Conservation (phyloP, 1,140 invertebrate species). For the Lineus longissimus region DNA sequence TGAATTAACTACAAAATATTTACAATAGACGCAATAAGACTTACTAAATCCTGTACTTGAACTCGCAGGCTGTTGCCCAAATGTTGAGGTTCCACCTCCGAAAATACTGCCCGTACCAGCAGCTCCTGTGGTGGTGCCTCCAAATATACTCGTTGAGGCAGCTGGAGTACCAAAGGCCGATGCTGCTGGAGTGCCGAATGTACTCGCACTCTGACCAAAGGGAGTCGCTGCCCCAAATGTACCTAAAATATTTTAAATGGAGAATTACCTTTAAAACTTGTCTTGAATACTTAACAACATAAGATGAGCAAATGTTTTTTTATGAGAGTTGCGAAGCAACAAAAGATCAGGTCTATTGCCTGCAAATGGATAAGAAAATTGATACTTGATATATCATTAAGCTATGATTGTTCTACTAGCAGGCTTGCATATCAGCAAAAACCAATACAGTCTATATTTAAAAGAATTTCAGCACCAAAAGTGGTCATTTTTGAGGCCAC, state of each 20-base stretch:
- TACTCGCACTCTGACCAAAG: too few species aligned
- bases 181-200: not conserved
- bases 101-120: conserved; percentile 28
- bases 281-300: not conserved
- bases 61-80: conserved; percentile 15
- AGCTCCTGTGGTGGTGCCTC: conserved; percentile 20
- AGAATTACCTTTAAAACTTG: not conserved
- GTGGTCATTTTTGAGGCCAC: too few species aligned
- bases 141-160: conserved; percentile 32
- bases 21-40: conserved; percentile 8
- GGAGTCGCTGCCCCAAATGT: conserved; percentile 23
- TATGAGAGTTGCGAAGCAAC: not conserved
- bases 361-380: too few species aligned
- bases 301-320: not conserved
- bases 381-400: too few species aligned
- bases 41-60: conserved; percentile 21
- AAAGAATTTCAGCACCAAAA: too few species aligned
- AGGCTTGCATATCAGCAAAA: too few species aligned
- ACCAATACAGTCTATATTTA: too few species aligned
- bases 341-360: too few species aligned
- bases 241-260: conserved; percentile 16
- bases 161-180: conserved; percentile 13
- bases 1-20: too few species aligned
- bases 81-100: conserved; percentile 14
- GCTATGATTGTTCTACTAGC: too few species aligned